A percentile compares a stretch with the other conserved stretches of the same genome.
Evolutionary conservation across 1,140 invertebrate genomes (phyloP).

Genomic region (Calephelis nemesis): DNA sequence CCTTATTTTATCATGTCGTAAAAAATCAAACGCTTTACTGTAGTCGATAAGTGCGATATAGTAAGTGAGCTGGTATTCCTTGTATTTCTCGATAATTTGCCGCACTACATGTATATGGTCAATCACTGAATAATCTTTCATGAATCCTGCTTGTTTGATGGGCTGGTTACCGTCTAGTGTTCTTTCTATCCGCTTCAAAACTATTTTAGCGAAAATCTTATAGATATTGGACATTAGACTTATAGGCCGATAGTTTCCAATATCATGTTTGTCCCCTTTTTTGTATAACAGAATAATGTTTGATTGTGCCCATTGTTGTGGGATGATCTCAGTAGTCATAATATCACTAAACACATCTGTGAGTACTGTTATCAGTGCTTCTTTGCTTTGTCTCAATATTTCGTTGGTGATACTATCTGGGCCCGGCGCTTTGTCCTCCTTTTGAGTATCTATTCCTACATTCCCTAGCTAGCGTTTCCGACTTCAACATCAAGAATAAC

Average conservation of each 20-base stretch:
- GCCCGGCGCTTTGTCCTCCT: neutral
- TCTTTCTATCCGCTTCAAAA: no score
- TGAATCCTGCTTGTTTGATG: no score
- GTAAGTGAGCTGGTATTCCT: no score
- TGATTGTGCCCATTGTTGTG: constrained; percentile 20
- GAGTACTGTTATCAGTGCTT: neutral
- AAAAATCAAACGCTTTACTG: no score
- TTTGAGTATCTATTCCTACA: constrained; percentile 31
- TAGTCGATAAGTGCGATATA: no score
- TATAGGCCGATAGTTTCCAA: constrained; percentile 5
- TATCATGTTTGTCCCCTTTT: constrained; percentile 23
- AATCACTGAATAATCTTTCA: no score
- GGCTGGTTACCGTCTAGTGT: no score
- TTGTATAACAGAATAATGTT: constrained; percentile 24
- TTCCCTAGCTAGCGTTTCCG: constrained; percentile 18
- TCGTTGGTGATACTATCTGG: constrained; percentile 1
- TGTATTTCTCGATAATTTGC: no score
- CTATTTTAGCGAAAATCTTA: constrained; percentile 27
- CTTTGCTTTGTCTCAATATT: neutral
- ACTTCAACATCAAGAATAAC: constrained; percentile 31
- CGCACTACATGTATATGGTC: no score
- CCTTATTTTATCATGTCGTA: no score
- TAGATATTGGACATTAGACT: constrained; percentile 30
- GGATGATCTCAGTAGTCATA: constrained; percentile 20
- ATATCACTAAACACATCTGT: constrained; percentile 26